These are phyloP conservation scores for Cepaea hortensis DNA, from an alignment of 2,888 invertebrate species.

Conservation along the genomic window DNA sequence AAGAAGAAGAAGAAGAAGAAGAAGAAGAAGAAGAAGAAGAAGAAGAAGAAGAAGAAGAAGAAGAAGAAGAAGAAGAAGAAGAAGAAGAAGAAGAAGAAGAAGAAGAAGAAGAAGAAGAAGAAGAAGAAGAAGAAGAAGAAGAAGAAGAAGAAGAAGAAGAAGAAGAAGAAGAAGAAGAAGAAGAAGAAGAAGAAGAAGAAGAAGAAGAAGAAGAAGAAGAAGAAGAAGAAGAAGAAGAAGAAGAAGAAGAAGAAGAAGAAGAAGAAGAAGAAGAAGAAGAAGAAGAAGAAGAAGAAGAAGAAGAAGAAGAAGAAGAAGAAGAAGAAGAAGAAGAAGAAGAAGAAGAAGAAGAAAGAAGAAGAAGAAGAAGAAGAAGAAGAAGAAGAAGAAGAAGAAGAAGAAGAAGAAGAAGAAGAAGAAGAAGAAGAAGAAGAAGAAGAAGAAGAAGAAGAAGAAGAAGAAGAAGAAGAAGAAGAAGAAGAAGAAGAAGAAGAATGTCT, in stretches of 20 bases:
- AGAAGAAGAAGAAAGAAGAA: background rate
- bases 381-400: background rate
- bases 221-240: background rate
- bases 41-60: no score
- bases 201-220: background rate
- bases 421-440: no score
- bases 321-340: no score
- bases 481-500: no score
- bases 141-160: background rate
- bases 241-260: background rate
- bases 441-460: no score
- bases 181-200: background rate
- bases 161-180: background rate
- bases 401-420: no score
- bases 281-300: background rate
- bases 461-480: no score
- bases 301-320: no score
- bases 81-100: background rate
- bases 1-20: no score
- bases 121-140: background rate
- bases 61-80: background rate
- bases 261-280: no score
- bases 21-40: background rate
- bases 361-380: background rate
- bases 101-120: conserved; percentile 2